phyloP scores from a whole-genome alignment of 2,113 vertebrate genomes.

The Ctenomys sociabilis region DNA sequence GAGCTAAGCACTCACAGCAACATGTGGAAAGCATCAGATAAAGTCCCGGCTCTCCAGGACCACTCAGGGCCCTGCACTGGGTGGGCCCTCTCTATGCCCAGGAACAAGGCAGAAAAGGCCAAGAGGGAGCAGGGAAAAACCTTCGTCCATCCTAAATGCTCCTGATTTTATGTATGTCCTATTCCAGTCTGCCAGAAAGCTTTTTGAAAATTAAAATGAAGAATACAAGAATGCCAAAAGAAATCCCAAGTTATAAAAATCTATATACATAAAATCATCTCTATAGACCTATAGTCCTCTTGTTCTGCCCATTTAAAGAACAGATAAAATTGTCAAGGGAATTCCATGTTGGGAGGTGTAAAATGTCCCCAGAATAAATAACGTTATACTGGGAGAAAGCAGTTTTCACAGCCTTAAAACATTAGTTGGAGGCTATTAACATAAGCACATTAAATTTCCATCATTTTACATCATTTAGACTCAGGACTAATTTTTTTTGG shows the following conservation, averaged over 20 bases:
- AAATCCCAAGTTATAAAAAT: neutral
- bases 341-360: neutral
- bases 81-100: neutral
- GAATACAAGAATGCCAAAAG: neutral
- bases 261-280: neutral
- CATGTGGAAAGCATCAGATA: neutral
- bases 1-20: neutral
- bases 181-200: neutral
- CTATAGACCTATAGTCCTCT: neutral
- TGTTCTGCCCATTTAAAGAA: neutral
- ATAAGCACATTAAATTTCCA: neutral
- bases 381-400: neutral
- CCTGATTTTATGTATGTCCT: neutral
- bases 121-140: too few species aligned
- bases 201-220: neutral
- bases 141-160: too few species aligned
- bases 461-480: neutral
- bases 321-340: neutral
- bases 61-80: neutral
- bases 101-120: neutral
- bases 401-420: neutral
- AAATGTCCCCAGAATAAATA: neutral
- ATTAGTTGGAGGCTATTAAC: neutral
- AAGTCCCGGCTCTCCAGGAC: neutral
- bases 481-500: neutral